These are phyloP conservation scores for Aldrovandia affinis DNA, from an alignment of 2,797 vertebrate species.

Conservation along the genomic window DNA sequence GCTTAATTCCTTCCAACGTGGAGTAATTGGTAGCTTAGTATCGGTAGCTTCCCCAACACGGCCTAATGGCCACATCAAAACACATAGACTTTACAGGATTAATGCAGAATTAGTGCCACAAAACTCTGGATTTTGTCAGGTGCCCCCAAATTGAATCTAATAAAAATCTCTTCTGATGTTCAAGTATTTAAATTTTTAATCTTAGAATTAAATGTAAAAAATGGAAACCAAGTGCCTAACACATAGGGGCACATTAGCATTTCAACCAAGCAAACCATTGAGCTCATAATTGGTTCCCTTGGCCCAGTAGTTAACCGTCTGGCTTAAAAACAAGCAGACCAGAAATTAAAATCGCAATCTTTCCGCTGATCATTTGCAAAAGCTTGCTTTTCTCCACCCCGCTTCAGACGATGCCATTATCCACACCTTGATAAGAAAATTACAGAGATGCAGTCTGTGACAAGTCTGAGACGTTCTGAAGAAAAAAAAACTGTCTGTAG, in stretches of 20 bases:
- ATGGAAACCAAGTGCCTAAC: background rate
- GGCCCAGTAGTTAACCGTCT: background rate
- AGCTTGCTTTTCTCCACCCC: background rate
- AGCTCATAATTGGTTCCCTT: background rate
- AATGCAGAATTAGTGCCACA: background rate
- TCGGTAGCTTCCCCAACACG: too few species aligned
- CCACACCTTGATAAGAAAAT: background rate
- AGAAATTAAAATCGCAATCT: background rate
- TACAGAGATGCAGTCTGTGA: conserved; percentile 15
- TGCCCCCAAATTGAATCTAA: background rate
- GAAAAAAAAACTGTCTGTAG: background rate
- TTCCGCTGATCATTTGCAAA: background rate
- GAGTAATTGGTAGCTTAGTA: too few species aligned
- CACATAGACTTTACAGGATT: background rate
- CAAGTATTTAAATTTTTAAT: background rate
- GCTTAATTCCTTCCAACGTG: too few species aligned
- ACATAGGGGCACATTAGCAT: background rate
- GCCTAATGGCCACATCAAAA: too few species aligned
- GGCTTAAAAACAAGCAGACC: background rate
- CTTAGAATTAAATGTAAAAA: background rate
- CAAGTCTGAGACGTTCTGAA: background rate
- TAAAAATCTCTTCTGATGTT: conserved; percentile 6
- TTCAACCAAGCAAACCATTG: background rate
- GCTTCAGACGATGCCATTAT: background rate
- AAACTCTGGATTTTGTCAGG: background rate